Percentiles rank a stretch among this genome's conserved stretches.
Conservation (phyloP, 2,113 vertebrate genomes). For the Tylochromis polylepis region DNA sequence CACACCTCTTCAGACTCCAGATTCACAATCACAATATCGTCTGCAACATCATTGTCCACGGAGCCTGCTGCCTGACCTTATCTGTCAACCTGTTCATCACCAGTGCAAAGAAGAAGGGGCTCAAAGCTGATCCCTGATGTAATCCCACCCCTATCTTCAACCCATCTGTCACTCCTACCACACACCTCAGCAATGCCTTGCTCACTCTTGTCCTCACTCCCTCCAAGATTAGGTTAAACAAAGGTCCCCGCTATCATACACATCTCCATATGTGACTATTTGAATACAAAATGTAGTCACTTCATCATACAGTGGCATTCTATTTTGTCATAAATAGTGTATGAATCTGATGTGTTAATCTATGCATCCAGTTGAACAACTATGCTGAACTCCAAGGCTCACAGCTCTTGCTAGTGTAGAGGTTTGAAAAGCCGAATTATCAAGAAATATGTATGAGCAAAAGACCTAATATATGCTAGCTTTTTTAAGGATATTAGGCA, state of each 20-base stretch:
- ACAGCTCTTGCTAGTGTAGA: neutral
- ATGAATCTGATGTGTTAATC: neutral
- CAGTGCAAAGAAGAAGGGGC: neutral
- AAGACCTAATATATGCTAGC: neutral
- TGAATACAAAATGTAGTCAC: neutral
- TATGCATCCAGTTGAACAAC: neutral
- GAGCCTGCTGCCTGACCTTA: neutral
- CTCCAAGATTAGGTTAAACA: neutral
- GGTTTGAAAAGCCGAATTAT: neutral
- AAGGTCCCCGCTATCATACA: neutral
- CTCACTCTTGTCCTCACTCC: neutral
- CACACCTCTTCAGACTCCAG: neutral
- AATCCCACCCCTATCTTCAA: neutral
- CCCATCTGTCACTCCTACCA: neutral
- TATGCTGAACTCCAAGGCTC: neutral
- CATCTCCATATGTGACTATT: neutral
- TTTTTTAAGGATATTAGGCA: conserved; percentile 76
- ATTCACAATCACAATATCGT: neutral
- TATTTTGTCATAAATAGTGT: neutral
- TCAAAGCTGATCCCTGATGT: neutral
- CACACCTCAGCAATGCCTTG: neutral
- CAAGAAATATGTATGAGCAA: neutral
- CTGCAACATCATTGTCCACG: neutral
- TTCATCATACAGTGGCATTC: neutral
- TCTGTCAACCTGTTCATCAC: neutral